Conservation (phyloP, 2,797 vertebrate genomes). For the Basileuterus tristriatus region DNA sequence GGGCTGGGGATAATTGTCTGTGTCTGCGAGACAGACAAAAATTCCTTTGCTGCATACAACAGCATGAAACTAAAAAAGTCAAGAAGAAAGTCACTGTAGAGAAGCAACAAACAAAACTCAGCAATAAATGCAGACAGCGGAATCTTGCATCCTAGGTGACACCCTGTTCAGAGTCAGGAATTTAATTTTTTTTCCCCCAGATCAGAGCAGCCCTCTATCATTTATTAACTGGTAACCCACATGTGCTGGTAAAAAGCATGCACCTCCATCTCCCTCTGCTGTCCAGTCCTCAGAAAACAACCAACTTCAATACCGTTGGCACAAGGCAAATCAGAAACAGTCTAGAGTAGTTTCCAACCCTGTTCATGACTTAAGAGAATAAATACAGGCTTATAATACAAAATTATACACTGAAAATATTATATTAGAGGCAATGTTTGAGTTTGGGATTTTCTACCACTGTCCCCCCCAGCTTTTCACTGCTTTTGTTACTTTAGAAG, state of each 20-base stretch:
- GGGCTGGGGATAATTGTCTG: not conserved
- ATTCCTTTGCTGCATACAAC: not conserved
- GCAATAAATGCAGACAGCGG: not conserved
- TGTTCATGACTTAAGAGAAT: not conserved
- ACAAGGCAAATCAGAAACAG: not conserved
- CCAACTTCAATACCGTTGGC: not conserved
- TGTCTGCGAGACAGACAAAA: not conserved
- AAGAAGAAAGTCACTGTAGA: not conserved
- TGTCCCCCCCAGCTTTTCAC: not conserved
- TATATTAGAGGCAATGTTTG: not conserved
- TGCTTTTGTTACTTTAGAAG: not conserved
- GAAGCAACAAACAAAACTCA: not conserved
- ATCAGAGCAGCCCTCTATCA: not conserved
- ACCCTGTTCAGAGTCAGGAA: not conserved
- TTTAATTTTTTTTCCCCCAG: not conserved
- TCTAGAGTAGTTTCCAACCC: not conserved
- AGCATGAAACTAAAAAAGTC: not conserved
- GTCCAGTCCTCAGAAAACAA: constrained; percentile 7
- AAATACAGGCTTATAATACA: not conserved
- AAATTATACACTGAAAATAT: not conserved
- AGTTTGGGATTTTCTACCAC: not conserved
- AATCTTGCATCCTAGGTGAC: not conserved
- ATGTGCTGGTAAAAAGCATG: accelerated
- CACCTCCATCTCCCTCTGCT: constrained; percentile 58
- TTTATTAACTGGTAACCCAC: not conserved